phyloP scores from a whole-genome alignment of 2,113 vertebrate genomes.

The Carlito syrichta region DNA sequence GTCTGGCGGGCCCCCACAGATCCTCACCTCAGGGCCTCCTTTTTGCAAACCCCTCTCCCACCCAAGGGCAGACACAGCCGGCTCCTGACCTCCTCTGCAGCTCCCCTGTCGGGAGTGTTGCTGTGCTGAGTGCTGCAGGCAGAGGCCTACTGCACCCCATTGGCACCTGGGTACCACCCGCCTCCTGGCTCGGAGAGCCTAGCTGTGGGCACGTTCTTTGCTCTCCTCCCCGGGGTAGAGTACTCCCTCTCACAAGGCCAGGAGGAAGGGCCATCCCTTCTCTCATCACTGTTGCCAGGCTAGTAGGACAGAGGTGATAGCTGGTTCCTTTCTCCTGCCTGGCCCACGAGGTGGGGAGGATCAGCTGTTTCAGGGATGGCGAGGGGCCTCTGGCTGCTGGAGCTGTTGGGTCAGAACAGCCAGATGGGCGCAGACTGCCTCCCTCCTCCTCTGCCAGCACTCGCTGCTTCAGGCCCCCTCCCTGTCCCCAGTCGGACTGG shows the following conservation, averaged over 20 bases:
- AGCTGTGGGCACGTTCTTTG: background rate
- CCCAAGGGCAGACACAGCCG: background rate
- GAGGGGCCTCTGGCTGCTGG: background rate
- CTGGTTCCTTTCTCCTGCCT: background rate
- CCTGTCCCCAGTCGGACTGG: background rate
- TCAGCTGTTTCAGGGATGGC: background rate
- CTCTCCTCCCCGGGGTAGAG: background rate
- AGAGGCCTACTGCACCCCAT: background rate
- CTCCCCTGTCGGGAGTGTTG: background rate
- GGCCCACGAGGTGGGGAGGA: background rate
- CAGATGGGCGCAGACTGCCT: background rate
- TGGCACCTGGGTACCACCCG: background rate
- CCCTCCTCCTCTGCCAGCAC: background rate
- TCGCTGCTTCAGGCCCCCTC: constrained; percentile 4
- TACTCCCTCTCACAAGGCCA: background rate
- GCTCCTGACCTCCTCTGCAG: constrained; percentile 10
- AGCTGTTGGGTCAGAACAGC: background rate
- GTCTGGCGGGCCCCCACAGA: background rate
- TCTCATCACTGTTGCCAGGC: background rate
- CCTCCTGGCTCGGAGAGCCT: background rate
- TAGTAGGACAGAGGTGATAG: background rate
- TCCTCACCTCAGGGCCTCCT: constrained; percentile 64
- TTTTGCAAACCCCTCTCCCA: background rate
- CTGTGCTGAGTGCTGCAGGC: constrained; percentile 13
- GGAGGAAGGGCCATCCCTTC: background rate